A percentile compares a stretch with the other conserved stretches of the same genome.
Conservation (phyloP, 2,888 invertebrate genomes). For the Lasioglossum figueresi region DNA sequence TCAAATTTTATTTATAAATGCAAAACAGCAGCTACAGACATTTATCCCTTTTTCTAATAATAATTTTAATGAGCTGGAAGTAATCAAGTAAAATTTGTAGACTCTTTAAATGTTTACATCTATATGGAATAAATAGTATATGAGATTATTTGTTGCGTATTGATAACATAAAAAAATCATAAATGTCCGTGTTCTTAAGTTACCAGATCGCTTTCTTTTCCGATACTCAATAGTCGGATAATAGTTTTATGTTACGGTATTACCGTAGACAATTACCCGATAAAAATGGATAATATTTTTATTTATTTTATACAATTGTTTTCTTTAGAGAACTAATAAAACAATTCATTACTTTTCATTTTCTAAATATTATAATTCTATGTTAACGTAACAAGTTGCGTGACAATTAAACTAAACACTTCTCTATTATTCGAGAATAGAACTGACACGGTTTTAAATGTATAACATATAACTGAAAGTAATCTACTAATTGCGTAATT, state of each 20-base stretch:
- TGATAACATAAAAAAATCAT: constrained; percentile 42
- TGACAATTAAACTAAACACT: background rate
- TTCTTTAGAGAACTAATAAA: background rate
- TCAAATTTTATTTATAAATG: background rate
- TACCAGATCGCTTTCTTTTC: constrained; percentile 21
- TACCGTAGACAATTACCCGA: background rate
- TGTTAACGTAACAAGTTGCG: background rate
- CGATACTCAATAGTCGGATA: constrained; percentile 6
- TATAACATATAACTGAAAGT: background rate
- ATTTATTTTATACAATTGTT: background rate
- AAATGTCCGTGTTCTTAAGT: constrained; percentile 47
- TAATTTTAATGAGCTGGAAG: too few relatives aligned
- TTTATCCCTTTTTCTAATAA: background rate
- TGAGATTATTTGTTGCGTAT: constrained; percentile 11
- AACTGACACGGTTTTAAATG: background rate
- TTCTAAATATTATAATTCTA: constrained; percentile 2
- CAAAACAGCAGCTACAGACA: background rate
- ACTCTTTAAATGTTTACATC: background rate
- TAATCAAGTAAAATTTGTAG: background rate
- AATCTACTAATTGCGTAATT: background rate
- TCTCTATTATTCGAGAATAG: background rate
- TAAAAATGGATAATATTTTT: background rate
- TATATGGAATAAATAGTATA: constrained; percentile 9
- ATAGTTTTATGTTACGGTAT: background rate
- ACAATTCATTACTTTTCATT: background rate